Conservation (phyloP, 2,888 invertebrate genomes). For the Tetramorium bicarinatum region DNA sequence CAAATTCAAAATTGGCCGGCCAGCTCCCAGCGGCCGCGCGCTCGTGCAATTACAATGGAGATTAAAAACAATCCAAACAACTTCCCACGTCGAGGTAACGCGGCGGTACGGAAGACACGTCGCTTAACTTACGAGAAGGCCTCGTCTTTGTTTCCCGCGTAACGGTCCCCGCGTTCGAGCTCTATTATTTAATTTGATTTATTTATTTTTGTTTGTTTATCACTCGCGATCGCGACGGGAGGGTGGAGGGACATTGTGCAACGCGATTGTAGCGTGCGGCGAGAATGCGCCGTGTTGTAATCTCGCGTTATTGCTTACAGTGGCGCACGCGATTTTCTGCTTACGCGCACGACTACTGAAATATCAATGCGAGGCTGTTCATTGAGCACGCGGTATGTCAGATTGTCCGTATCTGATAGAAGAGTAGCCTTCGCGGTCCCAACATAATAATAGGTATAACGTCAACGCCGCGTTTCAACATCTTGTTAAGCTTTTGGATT, state of each 20-base stretch:
- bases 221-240: neutral
- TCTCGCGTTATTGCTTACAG: constrained; percentile 24
- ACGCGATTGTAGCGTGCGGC: neutral
- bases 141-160: neutral
- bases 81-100: constrained; percentile 39
- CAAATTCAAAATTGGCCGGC: constrained; percentile 78
- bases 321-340: constrained; percentile 61
- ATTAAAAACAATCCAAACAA: constrained; percentile 79
- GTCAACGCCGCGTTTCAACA: constrained; percentile 65
- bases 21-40: constrained; percentile 68
- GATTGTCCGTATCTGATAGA: constrained; percentile 65
- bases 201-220: neutral
- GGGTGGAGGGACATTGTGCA: neutral
- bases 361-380: constrained; percentile 73
- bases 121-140: neutral
- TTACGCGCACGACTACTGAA: constrained; percentile 63
- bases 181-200: neutral
- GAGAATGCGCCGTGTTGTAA: constrained; percentile 36
- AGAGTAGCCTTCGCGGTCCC: constrained; percentile 60
- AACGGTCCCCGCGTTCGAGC: neutral
- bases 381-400: constrained; percentile 72
- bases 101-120: constrained; percentile 27
- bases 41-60: constrained; percentile 82
- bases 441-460: constrained; percentile 67
- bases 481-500: constrained; percentile 47